Conservation (phyloP, 2,797 vertebrate species). For the Peromyscus melanophrys region DNA sequence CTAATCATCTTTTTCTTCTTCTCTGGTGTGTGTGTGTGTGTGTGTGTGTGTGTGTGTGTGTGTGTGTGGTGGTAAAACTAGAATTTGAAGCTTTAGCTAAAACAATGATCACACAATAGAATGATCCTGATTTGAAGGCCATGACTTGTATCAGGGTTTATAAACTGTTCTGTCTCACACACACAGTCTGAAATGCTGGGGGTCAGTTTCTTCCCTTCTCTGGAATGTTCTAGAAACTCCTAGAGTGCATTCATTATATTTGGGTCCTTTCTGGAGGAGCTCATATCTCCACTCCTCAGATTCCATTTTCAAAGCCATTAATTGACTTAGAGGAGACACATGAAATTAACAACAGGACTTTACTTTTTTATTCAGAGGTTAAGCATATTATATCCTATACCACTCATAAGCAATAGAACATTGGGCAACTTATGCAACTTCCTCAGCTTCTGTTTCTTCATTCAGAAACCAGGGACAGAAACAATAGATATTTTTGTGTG, state of each 20-base stretch:
- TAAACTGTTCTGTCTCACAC: neutral
- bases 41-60: neutral
- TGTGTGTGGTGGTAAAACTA: neutral
- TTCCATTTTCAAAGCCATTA: neutral
- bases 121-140: neutral
- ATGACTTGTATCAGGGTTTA: neutral
- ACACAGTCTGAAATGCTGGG: neutral
- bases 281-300: neutral
- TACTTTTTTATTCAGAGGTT: neutral
- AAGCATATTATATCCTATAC: neutral
- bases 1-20: neutral
- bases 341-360: neutral
- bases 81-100: neutral
- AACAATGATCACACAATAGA: neutral
- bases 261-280: neutral
- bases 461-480: neutral
- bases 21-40: neutral
- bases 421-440: neutral
- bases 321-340: neutral
- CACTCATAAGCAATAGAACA: neutral
- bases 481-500: neutral
- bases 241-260: fast-evolving
- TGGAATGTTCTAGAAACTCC: neutral
- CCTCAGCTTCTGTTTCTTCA: slow-evolving; percentile 16
- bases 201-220: neutral